A percentile compares a stretch with the other conserved stretches of the same genome.
Conservation (phyloP, 2,888 invertebrate genomes). For the Tachina fera region DNA sequence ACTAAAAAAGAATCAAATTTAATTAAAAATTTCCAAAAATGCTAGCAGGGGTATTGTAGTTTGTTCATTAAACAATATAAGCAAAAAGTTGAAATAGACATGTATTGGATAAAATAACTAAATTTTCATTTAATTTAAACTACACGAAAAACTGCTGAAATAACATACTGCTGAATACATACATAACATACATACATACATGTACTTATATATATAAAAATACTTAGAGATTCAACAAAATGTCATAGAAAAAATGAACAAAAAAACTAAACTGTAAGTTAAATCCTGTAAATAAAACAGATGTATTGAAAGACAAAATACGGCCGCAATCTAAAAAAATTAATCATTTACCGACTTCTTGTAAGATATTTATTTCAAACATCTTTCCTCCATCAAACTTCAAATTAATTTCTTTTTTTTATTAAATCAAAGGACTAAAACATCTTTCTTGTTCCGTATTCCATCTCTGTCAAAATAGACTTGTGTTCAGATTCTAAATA, state of each 20-base stretch:
- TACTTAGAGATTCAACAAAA: too few species aligned
- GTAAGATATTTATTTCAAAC: conserved; percentile 37
- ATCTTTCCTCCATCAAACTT: conserved; percentile 10
- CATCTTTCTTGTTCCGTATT: conserved; percentile 30
- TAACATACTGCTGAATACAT: too few species aligned
- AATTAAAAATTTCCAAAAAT: too few species aligned
- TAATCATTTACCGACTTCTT: conserved; percentile 50
- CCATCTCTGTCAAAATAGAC: conserved; percentile 56
- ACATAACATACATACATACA: too few species aligned
- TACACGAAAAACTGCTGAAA: too few species aligned
- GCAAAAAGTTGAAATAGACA: too few species aligned
- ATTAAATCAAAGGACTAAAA: conserved; percentile 33
- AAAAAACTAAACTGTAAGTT: not conserved
- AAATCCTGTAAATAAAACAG: conserved; percentile 21
- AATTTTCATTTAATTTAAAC: too few species aligned
- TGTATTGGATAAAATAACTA: too few species aligned
- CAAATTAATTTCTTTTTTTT: conserved; percentile 9
- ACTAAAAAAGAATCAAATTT: too few species aligned
- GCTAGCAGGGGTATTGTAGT: too few species aligned
- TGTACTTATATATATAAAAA: too few species aligned
- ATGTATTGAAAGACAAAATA: conserved; percentile 27
- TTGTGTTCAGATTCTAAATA: conserved; percentile 39
- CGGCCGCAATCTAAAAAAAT: conserved; percentile 45
- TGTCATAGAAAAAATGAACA: not conserved
- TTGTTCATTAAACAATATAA: too few species aligned